Base-by-base conservation (phyloP, 2,888 invertebrate species). In the Spilarctia lutea region DNA sequence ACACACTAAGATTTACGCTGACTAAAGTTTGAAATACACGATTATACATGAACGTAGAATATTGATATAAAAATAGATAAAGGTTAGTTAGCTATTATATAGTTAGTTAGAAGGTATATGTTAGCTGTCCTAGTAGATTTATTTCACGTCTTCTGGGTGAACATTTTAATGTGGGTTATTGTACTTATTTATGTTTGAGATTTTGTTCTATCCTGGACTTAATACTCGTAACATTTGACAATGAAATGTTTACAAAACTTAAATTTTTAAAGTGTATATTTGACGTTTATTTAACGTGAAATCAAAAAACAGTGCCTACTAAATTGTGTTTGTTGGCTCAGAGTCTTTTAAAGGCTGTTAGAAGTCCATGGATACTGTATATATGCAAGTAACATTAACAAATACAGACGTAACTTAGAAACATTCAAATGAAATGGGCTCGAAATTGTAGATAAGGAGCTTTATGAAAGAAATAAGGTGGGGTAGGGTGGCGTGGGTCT, bases 361-460 rank as follows among this genome's bases (percentile, higher is more conserved):
- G 2, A 35, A 69, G 2, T 35, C 20, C 39, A 63, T 71, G 42
- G 10, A 27, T 27, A 39, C 30, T 45, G 45, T 52, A 65, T 39
- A 65, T 27, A 71, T 65, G 71, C 63, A 69, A 72, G 65, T 13
- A 77, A 81, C 84, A 85, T 85, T 85, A 85, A 77, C 85, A 85
- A 81, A 90, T 91, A 91, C 90, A 91, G 89, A 90, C 90, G 90
- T 91, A 89, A 87, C 89, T 75, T 75, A 85, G 85, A 84, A 88
- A 90, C 91, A 93, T 93, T 94, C 94, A 94, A 94, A 94, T 93
- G 93, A 92, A 94, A 94, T 94, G 94, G 93, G 91, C 91, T 91
- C 91, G 93, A 94, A 94, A 93, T 94, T 91, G 91, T 89, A 93
- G 93, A 94, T 94, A 94, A 93, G 91, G 88, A 90, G 92, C 90